Evolutionary conservation across 2,888 invertebrate genomes (phyloP), one percentile per base, ranked within the genome.

Genomic region (Autographa pulchrina): DNA sequence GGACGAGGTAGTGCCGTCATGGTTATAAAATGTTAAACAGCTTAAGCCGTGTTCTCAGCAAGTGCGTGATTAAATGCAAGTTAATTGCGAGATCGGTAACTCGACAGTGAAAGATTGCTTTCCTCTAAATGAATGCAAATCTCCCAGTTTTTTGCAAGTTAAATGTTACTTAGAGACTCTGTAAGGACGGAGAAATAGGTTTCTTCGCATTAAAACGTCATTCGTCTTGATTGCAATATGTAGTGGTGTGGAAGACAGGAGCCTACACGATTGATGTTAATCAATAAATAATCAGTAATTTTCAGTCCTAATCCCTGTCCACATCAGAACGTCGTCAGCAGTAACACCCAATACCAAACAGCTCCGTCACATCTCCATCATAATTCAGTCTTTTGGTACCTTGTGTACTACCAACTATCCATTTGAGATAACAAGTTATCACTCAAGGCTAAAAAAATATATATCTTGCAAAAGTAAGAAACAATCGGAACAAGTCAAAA

Each of bases 21-120:
- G 48, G 48, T 16, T 48, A 48, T 48, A 48, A 16, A n/a, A 48
- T 48, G 48, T n/a, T 6, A 48, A 48, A n/a, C n/a, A 48, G 48
- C 48, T 48, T 48, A 16, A n/a, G 43, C 48, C n/a, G 7, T n/a
- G 48, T 48, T n/a, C 48, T 48, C 48, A n/a, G 48, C 48, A n/a
- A 16, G 48, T 48, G 7, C 48, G 48, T 48, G 48, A 48, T 48
- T 48, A 48, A 48, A 48, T n/a, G 48, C 48, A n/a, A 48, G 43
- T 48, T 48, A 48, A 48, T 48, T 48, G 48, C 48, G 48, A 48
- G 48, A 48, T 48, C 48, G 5, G 48, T 48, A 48, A 48, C 48
- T 48, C n/a, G 48, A 48, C 48, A 48, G 48, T 48, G 48, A 48
- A 48, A 48, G 48, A 48, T 48, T 48, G 48, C 48, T 48, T 48